Conservation (phyloP, 2,888 invertebrate genomes). For the Cotesia congregata region DNA sequence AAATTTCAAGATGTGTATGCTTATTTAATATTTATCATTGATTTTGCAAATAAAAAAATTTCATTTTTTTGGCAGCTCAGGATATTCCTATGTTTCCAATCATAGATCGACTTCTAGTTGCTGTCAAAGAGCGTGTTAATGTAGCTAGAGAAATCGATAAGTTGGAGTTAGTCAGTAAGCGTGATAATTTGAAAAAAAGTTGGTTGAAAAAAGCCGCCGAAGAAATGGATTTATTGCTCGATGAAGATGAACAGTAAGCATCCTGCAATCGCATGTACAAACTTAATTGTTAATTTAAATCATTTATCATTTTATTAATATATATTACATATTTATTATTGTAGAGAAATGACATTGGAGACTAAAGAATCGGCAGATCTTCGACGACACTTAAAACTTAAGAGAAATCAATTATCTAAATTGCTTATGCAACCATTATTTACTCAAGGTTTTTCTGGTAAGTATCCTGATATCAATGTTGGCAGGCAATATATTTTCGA, state of each 20-base stretch:
- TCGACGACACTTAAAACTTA: slow-evolving; percentile 71
- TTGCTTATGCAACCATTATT: slow-evolving; percentile 76
- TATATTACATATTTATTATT: slow-evolving; percentile 33
- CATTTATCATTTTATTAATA: slow-evolving; percentile 26
- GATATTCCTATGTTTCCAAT: slow-evolving; percentile 90
- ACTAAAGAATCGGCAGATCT: slow-evolving; percentile 69
- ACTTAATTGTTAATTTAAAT: background rate
- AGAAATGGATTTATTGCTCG: slow-evolving; percentile 93
- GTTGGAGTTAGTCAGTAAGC: slow-evolving; percentile 77
- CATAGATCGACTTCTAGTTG: slow-evolving; percentile 74
- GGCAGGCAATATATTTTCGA: slow-evolving; percentile 57
- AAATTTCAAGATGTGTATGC: background rate
- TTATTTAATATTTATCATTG: slow-evolving; percentile 10
- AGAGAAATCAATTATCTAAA: slow-evolving; percentile 72
- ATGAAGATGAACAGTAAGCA: slow-evolving; percentile 75
- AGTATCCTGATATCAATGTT: slow-evolving; percentile 72
- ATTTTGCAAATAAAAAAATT: background rate
- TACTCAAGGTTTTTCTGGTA: slow-evolving; percentile 79
- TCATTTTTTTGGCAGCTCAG: slow-evolving; percentile 74
- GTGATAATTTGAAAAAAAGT: slow-evolving; percentile 79
- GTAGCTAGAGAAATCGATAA: slow-evolving; percentile 86
- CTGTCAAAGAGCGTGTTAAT: slow-evolving; percentile 80
- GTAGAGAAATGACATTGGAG: slow-evolving; percentile 60
- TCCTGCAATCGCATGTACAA: background rate
- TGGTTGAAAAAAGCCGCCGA: slow-evolving; percentile 90